phyloP scores from a whole-genome alignment of 2,888 invertebrate genomes.

The Morpho achilles region DNA sequence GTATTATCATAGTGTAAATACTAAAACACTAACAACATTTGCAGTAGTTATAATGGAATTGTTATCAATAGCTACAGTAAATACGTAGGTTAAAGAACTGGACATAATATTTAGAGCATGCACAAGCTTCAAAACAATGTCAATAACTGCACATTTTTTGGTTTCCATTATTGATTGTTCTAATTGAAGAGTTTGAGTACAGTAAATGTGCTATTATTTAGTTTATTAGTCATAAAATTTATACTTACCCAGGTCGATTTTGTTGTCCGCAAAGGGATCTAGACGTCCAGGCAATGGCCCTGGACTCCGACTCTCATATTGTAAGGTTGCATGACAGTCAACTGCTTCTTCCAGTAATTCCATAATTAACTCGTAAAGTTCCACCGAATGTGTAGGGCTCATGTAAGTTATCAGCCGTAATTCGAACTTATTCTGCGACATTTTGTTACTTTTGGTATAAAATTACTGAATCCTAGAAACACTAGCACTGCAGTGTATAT shows the following conservation, averaged over 20 bases:
- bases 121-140: no score
- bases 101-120: no score
- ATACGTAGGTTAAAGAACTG: no score
- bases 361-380: slow-evolving; percentile 77
- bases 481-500: background rate
- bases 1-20: no score
- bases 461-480: background rate
- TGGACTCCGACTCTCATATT: slow-evolving; percentile 79
- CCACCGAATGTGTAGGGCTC: slow-evolving; percentile 81
- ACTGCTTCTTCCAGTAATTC: slow-evolving; percentile 75
- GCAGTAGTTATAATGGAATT: no score
- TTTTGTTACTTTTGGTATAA: slow-evolving; percentile 30
- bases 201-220: no score
- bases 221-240: background rate
- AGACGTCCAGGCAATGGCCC: slow-evolving; percentile 69
- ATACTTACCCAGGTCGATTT: slow-evolving; percentile 78
- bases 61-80: no score
- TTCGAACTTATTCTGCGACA: slow-evolving; percentile 54
- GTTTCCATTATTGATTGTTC: no score
- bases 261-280: slow-evolving; percentile 75
- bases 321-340: slow-evolving; percentile 68
- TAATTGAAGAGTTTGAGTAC: no score
- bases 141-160: no score
- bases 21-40: no score
- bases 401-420: slow-evolving; percentile 80